A percentile compares a stretch with the other conserved stretches of the same genome.
phyloP scores from a whole-genome alignment of 1,140 invertebrate species.

The Pogonus chalceus region DNA sequence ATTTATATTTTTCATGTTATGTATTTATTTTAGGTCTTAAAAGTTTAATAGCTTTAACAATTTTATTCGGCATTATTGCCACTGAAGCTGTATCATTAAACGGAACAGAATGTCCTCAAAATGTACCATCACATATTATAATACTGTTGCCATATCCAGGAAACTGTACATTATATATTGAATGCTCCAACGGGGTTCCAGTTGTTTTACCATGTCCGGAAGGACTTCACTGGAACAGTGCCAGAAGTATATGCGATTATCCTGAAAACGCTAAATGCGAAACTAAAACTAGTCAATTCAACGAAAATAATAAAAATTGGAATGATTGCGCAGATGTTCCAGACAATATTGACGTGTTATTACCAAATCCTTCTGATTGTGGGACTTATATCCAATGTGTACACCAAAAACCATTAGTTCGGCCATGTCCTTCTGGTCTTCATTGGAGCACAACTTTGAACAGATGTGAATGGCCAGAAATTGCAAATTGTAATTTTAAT shows the following conservation, averaged over 20 bases:
- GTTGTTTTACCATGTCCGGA: slow-evolving; percentile 18
- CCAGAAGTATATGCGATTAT: slow-evolving; percentile 21
- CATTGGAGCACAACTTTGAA: slow-evolving; percentile 19
- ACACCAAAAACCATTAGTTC: slow-evolving; percentile 17
- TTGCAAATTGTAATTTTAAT: slow-evolving; percentile 13
- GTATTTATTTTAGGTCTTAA: too few relatives aligned
- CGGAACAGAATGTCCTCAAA: too few relatives aligned
- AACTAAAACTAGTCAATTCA: not conserved
- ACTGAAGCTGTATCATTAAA: too few relatives aligned
- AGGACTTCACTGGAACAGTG: slow-evolving; percentile 21
- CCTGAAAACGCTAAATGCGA: slow-evolving; percentile 17
- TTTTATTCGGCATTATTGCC: too few relatives aligned
- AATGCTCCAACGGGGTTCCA: slow-evolving; percentile 24
- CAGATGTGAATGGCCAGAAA: slow-evolving; percentile 23
- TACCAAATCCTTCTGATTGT: slow-evolving; percentile 18
- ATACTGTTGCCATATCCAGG: not conserved
- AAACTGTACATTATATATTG: slow-evolving; percentile 29
- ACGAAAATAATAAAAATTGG: slow-evolving; percentile 14
- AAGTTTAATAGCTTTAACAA: too few relatives aligned
- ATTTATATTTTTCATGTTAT: too few relatives aligned
- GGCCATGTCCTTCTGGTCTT: slow-evolving; percentile 18
- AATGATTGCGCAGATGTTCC: slow-evolving; percentile 5
- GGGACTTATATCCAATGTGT: slow-evolving; percentile 29
- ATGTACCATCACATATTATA: slow-evolving; percentile 11
- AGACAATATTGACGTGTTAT: slow-evolving; percentile 7